A percentile compares a stretch with the other conserved stretches of the same genome.
Evolutionary conservation across 1,140 invertebrate species (phyloP).

Genomic region (Rhagoletis pomonella): DNA sequence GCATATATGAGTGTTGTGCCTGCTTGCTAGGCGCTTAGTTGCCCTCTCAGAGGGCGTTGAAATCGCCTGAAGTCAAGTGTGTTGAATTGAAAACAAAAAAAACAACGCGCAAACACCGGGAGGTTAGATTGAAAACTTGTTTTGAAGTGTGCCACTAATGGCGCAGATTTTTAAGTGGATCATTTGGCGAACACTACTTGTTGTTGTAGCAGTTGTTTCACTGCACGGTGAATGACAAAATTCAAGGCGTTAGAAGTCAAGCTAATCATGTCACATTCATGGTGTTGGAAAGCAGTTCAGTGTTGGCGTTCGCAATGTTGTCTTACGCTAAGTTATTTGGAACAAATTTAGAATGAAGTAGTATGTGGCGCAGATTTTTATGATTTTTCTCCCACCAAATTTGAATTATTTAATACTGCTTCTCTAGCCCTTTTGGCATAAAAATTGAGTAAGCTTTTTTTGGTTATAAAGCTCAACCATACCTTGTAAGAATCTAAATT

Average conservation of each 20-base stretch:
- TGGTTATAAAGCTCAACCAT: no score
- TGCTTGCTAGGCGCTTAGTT: background rate
- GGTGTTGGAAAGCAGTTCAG: constrained; percentile 1
- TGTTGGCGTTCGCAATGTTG: constrained; percentile 8
- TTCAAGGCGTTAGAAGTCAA: constrained; percentile 47
- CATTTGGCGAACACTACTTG: constrained; percentile 17
- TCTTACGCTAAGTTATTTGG: background rate
- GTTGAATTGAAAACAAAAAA: constrained; percentile 38
- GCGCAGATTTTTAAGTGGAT: constrained; percentile 40
- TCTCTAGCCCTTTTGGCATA: no score
- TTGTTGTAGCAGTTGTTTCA: background rate
- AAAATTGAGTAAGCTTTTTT: no score
- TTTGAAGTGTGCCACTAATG: constrained; percentile 50
- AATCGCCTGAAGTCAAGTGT: background rate
- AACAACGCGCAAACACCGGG: background rate
- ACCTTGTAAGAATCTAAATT: no score
- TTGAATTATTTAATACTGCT: no score
- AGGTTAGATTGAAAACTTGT: background rate
- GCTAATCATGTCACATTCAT: constrained; percentile 20
- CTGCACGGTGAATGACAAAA: constrained; percentile 35
- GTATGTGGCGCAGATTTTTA: background rate
- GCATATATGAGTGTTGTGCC: background rate
- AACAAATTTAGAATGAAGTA: background rate
- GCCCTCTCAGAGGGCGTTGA: constrained; percentile 35
- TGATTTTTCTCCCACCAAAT: background rate